Evolutionary conservation across 1,140 invertebrate species (phyloP).

Genomic region (Cydia splendana): DNA sequence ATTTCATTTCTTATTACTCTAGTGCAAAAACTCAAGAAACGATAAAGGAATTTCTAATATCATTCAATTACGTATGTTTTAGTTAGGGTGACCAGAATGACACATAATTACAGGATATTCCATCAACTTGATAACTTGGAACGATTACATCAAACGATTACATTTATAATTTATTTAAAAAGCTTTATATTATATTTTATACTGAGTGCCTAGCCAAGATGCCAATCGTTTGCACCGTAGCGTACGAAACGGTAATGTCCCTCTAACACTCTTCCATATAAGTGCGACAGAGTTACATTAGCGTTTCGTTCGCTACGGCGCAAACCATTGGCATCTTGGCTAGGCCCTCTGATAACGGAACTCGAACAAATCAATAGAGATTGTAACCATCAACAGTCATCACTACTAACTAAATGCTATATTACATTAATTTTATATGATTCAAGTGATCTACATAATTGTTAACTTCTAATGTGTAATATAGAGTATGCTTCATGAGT

Average conservation of each 20-base stretch:
- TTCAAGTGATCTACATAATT: conserved; percentile 3
- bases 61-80: background rate
- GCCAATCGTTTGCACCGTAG: too few relatives aligned
- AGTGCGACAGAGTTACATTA: too few relatives aligned
- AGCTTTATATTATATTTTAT: conserved; percentile 42
- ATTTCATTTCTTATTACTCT: background rate
- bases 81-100: background rate
- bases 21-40: background rate
- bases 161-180: conserved; percentile 34
- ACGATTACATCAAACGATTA: conserved; percentile 21
- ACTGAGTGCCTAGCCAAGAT: too few relatives aligned
- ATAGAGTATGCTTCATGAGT: conserved; percentile 36
- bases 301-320: too few relatives aligned
- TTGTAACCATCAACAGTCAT: conserved; percentile 38
- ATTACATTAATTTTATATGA: conserved; percentile 30
- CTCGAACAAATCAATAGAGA: conserved; percentile 34
- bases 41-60: background rate
- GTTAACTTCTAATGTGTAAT: conserved; percentile 16
- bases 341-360: conserved; percentile 29
- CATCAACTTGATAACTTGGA: background rate
- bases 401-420: conserved; percentile 36
- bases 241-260: too few relatives aligned
- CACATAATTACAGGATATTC: conserved; percentile 1
- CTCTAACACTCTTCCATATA: too few relatives aligned
- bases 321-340: too few relatives aligned